These are phyloP conservation scores for Drosophila nigricruria DNA, from an alignment of 2,888 invertebrate genomes.

Conservation along the genomic window DNA sequence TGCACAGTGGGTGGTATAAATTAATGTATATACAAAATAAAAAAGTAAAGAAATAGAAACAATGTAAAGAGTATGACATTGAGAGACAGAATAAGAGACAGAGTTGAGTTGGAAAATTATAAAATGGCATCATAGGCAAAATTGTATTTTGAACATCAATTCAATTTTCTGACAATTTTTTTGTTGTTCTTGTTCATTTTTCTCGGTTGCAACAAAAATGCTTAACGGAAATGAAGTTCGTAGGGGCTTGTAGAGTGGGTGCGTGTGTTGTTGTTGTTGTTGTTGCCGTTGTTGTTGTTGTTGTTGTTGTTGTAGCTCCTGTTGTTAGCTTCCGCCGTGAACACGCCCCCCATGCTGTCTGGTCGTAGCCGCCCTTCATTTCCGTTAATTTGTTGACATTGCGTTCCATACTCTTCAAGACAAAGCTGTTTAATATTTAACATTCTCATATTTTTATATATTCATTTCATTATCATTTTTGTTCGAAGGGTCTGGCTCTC, in stretches of 20 bases:
- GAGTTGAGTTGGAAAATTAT: conserved; percentile 60
- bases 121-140: conserved; percentile 84
- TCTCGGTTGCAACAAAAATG: conserved; percentile 76
- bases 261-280: conserved; percentile 22
- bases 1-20: conserved; percentile 26
- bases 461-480: conserved; percentile 36
- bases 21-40: conserved; percentile 53
- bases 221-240: conserved; percentile 84
- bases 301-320: conserved; percentile 28
- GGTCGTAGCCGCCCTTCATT: conserved; percentile 72
- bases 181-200: conserved; percentile 1
- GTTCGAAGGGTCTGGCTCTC: conserved; percentile 39
- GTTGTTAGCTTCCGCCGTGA: conserved; percentile 43
- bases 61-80: conserved; percentile 16
- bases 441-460: conserved; percentile 74
- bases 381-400: conserved; percentile 84
- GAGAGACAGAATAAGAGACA: conserved; percentile 25
- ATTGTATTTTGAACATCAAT: conserved; percentile 81
- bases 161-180: conserved; percentile 72
- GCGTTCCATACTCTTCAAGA: conserved; percentile 85
- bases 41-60: background rate
- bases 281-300: conserved; percentile 15
- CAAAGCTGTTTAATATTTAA: conserved; percentile 82
- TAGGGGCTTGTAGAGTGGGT: conserved; percentile 35
- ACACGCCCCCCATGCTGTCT: conserved; percentile 55